Evolutionary conservation across 2,888 invertebrate genomes (phyloP), one percentile per base, ranked within the genome.

Genomic region (Phalera bucephala): DNA sequence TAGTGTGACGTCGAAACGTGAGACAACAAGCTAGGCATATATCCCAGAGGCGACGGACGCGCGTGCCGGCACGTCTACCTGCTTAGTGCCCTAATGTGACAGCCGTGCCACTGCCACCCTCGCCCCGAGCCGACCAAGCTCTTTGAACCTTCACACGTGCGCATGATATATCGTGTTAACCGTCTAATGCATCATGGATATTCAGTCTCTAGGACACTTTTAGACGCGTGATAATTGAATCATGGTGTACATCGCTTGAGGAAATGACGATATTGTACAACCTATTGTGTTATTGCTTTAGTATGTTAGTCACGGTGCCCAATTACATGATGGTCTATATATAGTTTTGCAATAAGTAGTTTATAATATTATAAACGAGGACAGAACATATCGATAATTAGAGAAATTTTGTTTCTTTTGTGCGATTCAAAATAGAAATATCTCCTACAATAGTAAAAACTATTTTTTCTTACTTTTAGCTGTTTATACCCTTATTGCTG

Each of bases 21-120:
- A 45, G 34, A 25, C 35, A 27, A 31, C 21, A 19, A 40, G 35
- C 32, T 19, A 30, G 17, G 5, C 17, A 17, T 17, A 5, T 17
- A 58, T 39, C 31, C 21, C 33, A 33, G 28, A 25, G 21, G 36
- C 20, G 33, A 26, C 36, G 34, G 27, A 31, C 46, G 59, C 64
- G 61, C 78, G 70, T 72, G 75, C 54, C 64, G 44, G 49, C 80
- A 78, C 80, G 79, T 77, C 51, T 59, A 70, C 72, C 78, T 80
- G 74, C 65, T 83, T 79, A 80, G 70, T 68, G 65, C 69, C 69
- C 65, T 77, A 79, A 80, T 75, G 70, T 68, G 71, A 63, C 64
- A 66, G 69, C 50, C 53, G 40, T 53, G 54, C 38, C 51, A 37
- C 32, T 26, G 10, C 27, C 40, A 20, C 52, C 47, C 52, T 52